These are phyloP conservation scores for Radopholus similis DNA, from an alignment of 1,140 invertebrate species.

Conservation along the genomic window DNA sequence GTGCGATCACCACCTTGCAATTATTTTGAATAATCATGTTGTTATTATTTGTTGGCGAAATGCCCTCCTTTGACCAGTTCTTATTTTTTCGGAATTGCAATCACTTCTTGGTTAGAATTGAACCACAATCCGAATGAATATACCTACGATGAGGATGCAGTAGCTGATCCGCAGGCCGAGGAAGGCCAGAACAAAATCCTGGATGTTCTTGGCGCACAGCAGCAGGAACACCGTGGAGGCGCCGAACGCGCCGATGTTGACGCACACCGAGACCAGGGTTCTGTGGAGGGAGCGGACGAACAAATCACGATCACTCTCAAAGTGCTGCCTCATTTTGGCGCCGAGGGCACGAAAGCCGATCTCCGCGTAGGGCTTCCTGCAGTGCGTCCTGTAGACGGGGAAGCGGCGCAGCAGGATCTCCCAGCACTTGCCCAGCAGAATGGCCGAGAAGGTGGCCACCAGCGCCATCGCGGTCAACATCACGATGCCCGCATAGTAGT, in stretches of 20 bases:
- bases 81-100: too few relatives aligned
- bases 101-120: too few relatives aligned
- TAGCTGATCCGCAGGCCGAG: slow-evolving; percentile 64
- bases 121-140: too few relatives aligned
- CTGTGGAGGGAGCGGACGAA: slow-evolving; percentile 56
- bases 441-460: too few relatives aligned
- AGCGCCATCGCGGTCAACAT: too few relatives aligned
- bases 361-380: slow-evolving; percentile 70
- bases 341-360: slow-evolving; percentile 61
- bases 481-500: slow-evolving; percentile 8
- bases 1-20: slow-evolving; percentile 68
- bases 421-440: slow-evolving; percentile 69
- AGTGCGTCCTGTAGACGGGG: slow-evolving; percentile 65
- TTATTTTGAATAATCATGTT: too few relatives aligned
- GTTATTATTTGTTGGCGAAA: too few relatives aligned
- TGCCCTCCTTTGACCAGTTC: too few relatives aligned
- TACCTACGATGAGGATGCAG: slow-evolving; percentile 70
- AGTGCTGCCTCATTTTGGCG: slow-evolving; percentile 18
- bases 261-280: slow-evolving; percentile 63
- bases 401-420: slow-evolving; percentile 70
- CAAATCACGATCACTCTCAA: not conserved
- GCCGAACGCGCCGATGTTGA: slow-evolving; percentile 70
- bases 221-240: slow-evolving; percentile 71
- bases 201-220: slow-evolving; percentile 66
- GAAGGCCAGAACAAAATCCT: slow-evolving; percentile 65